A percentile compares a stretch with the other conserved stretches of the same genome.
phyloP scores from a whole-genome alignment of 92 coral and sea anemone genomes.

The Palythoa grandiflora region DNA sequence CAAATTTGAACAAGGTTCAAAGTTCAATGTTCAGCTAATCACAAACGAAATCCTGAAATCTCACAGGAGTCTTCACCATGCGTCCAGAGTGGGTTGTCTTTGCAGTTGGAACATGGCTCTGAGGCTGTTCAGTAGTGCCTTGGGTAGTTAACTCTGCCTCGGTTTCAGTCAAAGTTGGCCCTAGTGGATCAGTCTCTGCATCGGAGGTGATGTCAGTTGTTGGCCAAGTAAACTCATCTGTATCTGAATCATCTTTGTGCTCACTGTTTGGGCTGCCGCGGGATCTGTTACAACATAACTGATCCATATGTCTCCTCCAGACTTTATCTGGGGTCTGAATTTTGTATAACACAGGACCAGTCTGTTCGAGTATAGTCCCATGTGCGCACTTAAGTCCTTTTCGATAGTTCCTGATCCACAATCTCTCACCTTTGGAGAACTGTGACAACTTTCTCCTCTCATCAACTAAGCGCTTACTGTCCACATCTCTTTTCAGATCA shows the following conservation, averaged over 20 bases:
- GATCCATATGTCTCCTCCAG: conserved; percentile 45
- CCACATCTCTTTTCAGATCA: conserved; percentile 44
- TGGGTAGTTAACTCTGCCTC: conserved; percentile 7
- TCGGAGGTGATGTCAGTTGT: conserved; percentile 17
- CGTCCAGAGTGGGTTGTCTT: conserved; percentile 39
- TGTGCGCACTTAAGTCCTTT: conserved; percentile 51
- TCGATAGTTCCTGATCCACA: conserved; percentile 12
- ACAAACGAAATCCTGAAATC: conserved; percentile 30
- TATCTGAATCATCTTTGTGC: conserved; percentile 17
- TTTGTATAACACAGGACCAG: conserved; percentile 44
- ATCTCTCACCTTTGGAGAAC: conserved; percentile 39
- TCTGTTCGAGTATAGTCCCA: conserved; percentile 47
- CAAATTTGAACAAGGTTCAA: conserved; percentile 18
- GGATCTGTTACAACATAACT: conserved; percentile 12
- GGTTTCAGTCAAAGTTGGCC: conserved; percentile 26
- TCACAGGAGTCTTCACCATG: conserved; percentile 31
- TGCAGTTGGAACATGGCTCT: conserved; percentile 9
- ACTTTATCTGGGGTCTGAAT: conserved; percentile 37
- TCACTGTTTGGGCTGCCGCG: conserved; percentile 37
- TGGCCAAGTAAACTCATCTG: conserved; percentile 24
- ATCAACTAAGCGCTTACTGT: conserved; percentile 40
- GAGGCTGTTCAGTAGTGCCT: conserved; percentile 35
- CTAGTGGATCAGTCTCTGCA: conserved; percentile 30
- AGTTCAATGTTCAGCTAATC: conserved; percentile 1
- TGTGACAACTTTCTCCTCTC: conserved; percentile 27